Percentiles rank a stretch among this genome's conserved stretches.
Evolutionary conservation across 2,797 vertebrate genomes (phyloP).

Genomic region (Sus cebifrons): DNA sequence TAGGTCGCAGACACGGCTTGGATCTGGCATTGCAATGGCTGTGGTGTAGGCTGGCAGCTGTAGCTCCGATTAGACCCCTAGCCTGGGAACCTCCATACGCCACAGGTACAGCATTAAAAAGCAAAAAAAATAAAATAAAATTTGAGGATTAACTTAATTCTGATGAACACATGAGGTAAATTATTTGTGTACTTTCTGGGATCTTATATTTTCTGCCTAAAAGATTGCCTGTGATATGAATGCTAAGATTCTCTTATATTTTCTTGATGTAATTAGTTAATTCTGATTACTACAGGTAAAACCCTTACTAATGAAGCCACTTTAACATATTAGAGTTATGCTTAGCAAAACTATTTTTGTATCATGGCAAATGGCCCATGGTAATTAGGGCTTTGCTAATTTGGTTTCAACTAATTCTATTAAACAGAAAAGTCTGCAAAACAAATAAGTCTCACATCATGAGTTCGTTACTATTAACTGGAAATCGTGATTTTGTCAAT

Average conservation of each 20-base stretch:
- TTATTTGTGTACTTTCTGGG: constrained; percentile 2
- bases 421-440: constrained; percentile 54
- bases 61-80: too few species aligned
- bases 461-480: constrained; percentile 55
- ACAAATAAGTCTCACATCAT: constrained; percentile 52
- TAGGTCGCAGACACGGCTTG: too few species aligned
- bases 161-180: constrained; percentile 52
- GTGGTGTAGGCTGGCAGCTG: too few species aligned
- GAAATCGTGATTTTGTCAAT: constrained; percentile 20
- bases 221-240: constrained; percentile 44
- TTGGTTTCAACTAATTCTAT: constrained; percentile 53
- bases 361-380: constrained; percentile 47
- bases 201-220: constrained; percentile 61
- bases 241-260: constrained; percentile 46
- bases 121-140: too few species aligned
- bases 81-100: too few species aligned
- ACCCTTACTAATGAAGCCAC: constrained; percentile 34
- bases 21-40: too few species aligned
- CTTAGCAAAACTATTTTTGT: constrained; percentile 66
- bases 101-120: too few species aligned
- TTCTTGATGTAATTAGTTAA: constrained; percentile 40
- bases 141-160: background rate
- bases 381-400: constrained; percentile 63
- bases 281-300: constrained; percentile 63
- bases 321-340: constrained; percentile 52